Conservation (phyloP, 2,888 invertebrate species). For the Watsonalla cultraria region DNA sequence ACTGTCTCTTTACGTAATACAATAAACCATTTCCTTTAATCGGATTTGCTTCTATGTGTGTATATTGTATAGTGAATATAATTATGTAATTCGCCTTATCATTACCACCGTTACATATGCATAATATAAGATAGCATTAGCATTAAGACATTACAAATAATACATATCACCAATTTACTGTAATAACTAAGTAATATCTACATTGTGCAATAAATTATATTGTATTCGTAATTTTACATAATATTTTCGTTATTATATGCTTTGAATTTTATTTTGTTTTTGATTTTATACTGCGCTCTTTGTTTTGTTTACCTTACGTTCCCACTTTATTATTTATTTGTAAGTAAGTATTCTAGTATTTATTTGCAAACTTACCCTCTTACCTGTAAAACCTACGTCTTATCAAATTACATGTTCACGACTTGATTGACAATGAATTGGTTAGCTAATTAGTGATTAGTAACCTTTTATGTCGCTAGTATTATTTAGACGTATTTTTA, state of each 20-base stretch:
- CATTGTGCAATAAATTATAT: conserved; percentile 14
- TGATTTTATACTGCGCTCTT: background rate
- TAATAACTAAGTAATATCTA: conserved; percentile 21
- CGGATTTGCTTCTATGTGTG: background rate
- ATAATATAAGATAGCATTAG: conserved; percentile 21
- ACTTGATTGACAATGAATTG: too few species aligned
- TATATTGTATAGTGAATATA: conserved; percentile 13
- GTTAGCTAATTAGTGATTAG: too few species aligned
- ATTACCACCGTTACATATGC: conserved; percentile 21
- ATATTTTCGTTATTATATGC: conserved; percentile 20
- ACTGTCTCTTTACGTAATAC: too few species aligned
- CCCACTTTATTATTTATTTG: too few species aligned
- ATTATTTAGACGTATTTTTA: too few species aligned
- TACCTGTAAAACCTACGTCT: too few species aligned
- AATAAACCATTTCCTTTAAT: background rate
- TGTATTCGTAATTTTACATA: conserved; percentile 19
- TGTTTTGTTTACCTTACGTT: background rate
- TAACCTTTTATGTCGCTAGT: too few species aligned
- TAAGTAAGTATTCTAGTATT: too few species aligned
- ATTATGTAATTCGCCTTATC: conserved; percentile 20
- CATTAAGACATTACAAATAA: conserved; percentile 24
- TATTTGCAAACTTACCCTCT: too few species aligned
- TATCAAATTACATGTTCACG: too few species aligned
- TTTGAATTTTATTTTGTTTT: conserved; percentile 11
- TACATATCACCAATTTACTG: conserved; percentile 36